phyloP scores from a whole-genome alignment of 2,888 invertebrate genomes.

The Halocaridina rubra region DNA sequence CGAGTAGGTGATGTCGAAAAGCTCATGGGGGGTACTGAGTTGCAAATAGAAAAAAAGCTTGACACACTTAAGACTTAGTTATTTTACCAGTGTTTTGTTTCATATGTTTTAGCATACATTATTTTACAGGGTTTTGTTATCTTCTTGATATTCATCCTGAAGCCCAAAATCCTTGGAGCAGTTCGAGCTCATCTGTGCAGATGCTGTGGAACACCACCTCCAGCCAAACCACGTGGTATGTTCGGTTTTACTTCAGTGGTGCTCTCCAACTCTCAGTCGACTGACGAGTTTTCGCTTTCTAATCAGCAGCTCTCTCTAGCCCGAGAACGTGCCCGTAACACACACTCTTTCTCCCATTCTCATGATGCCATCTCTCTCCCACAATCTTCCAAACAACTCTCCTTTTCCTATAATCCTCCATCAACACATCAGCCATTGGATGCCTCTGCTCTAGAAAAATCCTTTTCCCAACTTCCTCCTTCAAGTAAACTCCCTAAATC shows the following conservation, averaged over 20 bases:
- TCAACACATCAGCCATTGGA: neutral
- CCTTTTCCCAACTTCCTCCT: neutral
- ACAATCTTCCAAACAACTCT: neutral
- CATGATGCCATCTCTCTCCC: neutral
- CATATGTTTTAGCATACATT: neutral
- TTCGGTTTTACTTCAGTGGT: constrained; percentile 44
- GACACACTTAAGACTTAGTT: no score
- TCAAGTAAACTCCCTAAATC: neutral
- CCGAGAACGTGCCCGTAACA: constrained; percentile 22
- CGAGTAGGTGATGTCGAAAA: no score
- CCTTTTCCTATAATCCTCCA: neutral
- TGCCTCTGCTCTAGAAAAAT: neutral
- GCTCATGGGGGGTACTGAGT: no score
- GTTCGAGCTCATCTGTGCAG: constrained; percentile 51
- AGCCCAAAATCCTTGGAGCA: constrained; percentile 62
- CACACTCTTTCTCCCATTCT: neutral
- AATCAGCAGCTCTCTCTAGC: constrained; percentile 49
- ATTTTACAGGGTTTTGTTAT: constrained; percentile 62
- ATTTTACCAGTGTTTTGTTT: no score
- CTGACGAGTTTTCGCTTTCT: constrained; percentile 51
- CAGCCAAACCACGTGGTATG: constrained; percentile 52
- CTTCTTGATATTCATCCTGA: constrained; percentile 64
- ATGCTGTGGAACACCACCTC: constrained; percentile 46
- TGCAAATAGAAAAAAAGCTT: no score
- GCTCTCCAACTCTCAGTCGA: constrained; percentile 37